Conservation (phyloP, 2,888 invertebrate species). For the Parapristionchus giblindavisi region DNA sequence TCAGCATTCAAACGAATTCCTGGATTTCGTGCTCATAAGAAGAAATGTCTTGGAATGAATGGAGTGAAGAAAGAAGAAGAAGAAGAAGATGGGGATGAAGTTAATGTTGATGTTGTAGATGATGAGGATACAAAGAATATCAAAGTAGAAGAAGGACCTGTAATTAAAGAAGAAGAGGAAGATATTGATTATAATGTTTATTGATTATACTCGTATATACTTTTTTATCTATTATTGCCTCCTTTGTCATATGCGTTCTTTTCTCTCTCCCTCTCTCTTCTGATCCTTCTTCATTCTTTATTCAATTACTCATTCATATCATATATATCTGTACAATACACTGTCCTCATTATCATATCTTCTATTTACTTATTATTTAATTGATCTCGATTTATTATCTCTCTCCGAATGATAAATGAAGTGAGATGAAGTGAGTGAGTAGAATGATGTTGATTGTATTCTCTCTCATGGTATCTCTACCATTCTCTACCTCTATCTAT, state of each 20-base stretch:
- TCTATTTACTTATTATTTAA: background rate
- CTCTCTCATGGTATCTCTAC: too few relatives aligned
- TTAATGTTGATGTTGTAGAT: background rate
- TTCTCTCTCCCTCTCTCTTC: background rate
- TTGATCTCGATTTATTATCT: background rate
- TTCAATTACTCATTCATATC: background rate
- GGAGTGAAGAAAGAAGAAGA: constrained; percentile 16
- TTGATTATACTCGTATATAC: background rate
- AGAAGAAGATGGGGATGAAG: background rate
- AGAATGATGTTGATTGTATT: too few relatives aligned
- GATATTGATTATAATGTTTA: background rate
- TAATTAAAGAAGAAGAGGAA: background rate
- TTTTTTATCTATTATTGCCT: background rate
- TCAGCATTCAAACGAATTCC: constrained; percentile 31
- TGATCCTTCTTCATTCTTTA: background rate
- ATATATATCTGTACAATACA: constrained; percentile 3
- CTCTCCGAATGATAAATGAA: too few relatives aligned
- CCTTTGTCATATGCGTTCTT: background rate
- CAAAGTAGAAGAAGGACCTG: too few relatives aligned
- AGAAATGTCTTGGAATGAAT: constrained; percentile 14
- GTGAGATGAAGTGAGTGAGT: too few relatives aligned
- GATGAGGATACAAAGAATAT: background rate
- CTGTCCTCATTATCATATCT: background rate
- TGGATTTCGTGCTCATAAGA: constrained; percentile 34
- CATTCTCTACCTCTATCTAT: background rate